These are phyloP conservation scores for Priapulus caudatus DNA, from an alignment of 2,888 invertebrate species.

Conservation along the genomic window DNA sequence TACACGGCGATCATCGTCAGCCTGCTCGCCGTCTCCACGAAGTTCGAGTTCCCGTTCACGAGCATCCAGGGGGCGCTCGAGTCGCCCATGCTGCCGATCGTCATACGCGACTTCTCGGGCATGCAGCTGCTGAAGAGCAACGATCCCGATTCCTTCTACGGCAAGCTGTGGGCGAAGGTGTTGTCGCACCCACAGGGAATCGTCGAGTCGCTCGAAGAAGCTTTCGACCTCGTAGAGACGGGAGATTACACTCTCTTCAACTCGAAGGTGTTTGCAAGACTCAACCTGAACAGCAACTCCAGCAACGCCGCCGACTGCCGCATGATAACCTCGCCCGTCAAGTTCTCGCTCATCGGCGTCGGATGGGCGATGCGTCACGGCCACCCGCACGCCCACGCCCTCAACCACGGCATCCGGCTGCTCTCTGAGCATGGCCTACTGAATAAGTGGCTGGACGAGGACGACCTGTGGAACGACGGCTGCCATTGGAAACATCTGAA, in stretches of 20 bases:
- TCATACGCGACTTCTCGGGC: neutral
- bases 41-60: neutral
- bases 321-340: too few species aligned
- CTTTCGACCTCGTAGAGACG: neutral
- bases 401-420: neutral
- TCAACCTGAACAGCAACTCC: too few species aligned
- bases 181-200: neutral
- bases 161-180: constrained; percentile 1
- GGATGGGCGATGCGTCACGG: too few species aligned
- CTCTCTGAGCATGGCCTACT: too few species aligned
- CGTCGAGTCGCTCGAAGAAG: neutral
- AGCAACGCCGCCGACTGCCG: too few species aligned
- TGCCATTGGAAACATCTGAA: too few species aligned
- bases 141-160: neutral
- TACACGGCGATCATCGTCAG: neutral
- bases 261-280: neutral
- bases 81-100: neutral
- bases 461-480: too few species aligned
- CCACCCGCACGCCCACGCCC: neutral
- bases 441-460: too few species aligned
- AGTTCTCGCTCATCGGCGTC: too few species aligned
- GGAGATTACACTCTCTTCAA: neutral
- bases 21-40: neutral
- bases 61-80: neutral
- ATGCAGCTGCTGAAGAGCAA: neutral